These are phyloP conservation scores for Hippocampus barbouri DNA, from an alignment of 2,113 vertebrate genomes.

Conservation along the genomic window DNA sequence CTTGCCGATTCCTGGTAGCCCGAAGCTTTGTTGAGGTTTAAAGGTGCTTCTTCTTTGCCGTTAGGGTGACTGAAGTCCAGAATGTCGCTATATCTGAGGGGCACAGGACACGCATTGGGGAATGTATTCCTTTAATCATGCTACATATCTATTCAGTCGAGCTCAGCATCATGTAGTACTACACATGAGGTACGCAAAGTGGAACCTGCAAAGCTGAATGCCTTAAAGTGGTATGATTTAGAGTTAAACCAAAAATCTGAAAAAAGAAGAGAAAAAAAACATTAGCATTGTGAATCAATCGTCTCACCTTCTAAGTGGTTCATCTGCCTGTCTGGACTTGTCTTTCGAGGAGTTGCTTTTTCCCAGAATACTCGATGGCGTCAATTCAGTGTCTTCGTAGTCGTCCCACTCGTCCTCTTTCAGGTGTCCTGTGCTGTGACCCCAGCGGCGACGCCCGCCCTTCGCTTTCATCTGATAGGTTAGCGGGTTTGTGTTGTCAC, in stretches of 20 bases:
- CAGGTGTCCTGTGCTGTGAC: slow-evolving; percentile 70
- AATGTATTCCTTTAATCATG: not conserved
- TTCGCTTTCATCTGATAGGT: slow-evolving; percentile 76
- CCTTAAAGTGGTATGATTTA: not conserved
- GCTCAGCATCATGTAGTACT: not conserved
- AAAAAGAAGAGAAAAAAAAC: not conserved
- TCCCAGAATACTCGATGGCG: slow-evolving; percentile 53
- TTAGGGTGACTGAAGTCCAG: slow-evolving; percentile 82
- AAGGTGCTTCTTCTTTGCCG: slow-evolving; percentile 70
- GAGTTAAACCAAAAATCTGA: not conserved
- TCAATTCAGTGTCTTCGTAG: slow-evolving; percentile 75
- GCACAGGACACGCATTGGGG: not conserved
- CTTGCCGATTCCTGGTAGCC: slow-evolving; percentile 76
- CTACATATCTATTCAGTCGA: not conserved
- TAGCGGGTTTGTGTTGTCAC: slow-evolving; percentile 72
- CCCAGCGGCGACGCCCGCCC: slow-evolving; percentile 81
- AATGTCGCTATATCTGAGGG: slow-evolving; percentile 80
- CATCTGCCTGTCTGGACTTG: slow-evolving; percentile 76
- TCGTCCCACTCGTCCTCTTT: slow-evolving; percentile 88
- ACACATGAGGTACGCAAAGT: not conserved
- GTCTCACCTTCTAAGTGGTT: slow-evolving; percentile 75
- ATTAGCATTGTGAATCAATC: not conserved
- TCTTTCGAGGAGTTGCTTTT: slow-evolving; percentile 73
- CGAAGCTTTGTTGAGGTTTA: slow-evolving; percentile 72
- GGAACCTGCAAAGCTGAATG: not conserved